These are phyloP conservation scores for Macropodus opercularis DNA, from an alignment of 2,797 vertebrate species.

Conservation along the genomic window DNA sequence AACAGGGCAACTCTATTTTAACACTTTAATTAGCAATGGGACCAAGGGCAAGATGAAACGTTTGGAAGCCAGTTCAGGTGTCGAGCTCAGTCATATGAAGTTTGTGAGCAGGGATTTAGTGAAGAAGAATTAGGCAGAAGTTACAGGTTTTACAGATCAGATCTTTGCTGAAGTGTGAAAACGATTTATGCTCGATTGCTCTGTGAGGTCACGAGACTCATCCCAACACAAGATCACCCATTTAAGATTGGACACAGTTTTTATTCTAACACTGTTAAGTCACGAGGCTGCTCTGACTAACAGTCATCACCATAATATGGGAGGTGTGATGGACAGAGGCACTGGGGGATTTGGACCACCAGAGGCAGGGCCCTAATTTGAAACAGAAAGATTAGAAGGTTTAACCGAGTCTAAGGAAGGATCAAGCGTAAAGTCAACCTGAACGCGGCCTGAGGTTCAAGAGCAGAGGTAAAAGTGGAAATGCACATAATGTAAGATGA, in stretches of 20 bases:
- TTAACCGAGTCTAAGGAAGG: slow-evolving; percentile 78
- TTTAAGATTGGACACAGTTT: slow-evolving; percentile 25
- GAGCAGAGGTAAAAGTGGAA: slow-evolving; percentile 37
- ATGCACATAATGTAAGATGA: no score
- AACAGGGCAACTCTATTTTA: slow-evolving; percentile 43
- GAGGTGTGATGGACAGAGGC: slow-evolving; percentile 4
- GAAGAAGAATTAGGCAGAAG: slow-evolving; percentile 9
- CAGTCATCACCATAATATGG: slow-evolving; percentile 2
- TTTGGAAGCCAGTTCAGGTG: slow-evolving; percentile 6
- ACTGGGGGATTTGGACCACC: slow-evolving; percentile 63
- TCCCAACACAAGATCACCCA: slow-evolving; percentile 15
- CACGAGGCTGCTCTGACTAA: slow-evolving; percentile 5
- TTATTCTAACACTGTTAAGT: not conserved
- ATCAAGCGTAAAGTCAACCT: slow-evolving; percentile 62
- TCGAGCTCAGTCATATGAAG: slow-evolving; percentile 9
- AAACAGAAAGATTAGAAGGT: slow-evolving; percentile 75
- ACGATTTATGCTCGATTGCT: slow-evolving; percentile 29
- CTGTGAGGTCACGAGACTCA: slow-evolving; percentile 57
- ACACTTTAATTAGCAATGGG: slow-evolving; percentile 58
- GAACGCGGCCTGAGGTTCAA: slow-evolving; percentile 39
- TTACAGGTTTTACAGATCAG: slow-evolving; percentile 11
- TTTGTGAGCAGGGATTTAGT: slow-evolving; percentile 9
- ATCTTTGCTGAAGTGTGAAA: slow-evolving; percentile 35
- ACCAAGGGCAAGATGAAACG: slow-evolving; percentile 40
- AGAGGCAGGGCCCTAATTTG: slow-evolving; percentile 51